Evolutionary conservation across 2,113 vertebrate species (phyloP).

Genomic region (Fulica atra): DNA sequence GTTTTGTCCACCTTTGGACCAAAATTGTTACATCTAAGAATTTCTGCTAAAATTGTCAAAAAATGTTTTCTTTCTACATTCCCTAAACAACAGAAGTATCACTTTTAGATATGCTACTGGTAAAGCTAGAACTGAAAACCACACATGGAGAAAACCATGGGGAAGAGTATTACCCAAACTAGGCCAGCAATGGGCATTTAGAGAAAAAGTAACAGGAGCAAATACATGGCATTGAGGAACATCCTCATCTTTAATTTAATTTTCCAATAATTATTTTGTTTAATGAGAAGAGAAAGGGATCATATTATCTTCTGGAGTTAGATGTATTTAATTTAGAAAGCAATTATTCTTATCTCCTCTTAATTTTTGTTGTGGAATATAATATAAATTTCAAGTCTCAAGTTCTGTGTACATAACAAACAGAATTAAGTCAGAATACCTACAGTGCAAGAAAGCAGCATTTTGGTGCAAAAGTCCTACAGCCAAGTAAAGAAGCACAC

Average conservation of each 20-base stretch:
- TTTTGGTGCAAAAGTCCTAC: background rate
- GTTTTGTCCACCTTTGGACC: background rate
- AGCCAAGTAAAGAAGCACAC: background rate
- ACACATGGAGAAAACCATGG: background rate
- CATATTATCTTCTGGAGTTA: background rate
- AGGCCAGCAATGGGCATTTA: background rate
- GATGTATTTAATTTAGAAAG: background rate
- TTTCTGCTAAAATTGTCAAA: background rate
- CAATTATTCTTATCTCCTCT: background rate
- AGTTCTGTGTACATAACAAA: background rate
- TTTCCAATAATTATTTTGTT: background rate
- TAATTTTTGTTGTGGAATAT: background rate
- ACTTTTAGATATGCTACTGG: background rate
- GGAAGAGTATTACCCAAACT: background rate
- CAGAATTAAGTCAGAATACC: background rate
- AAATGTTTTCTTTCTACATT: background rate
- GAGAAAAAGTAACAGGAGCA: background rate
- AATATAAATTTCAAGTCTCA: background rate
- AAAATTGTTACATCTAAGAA: background rate
- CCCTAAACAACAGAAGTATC: background rate
- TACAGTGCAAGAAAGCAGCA: background rate
- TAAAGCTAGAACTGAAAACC: background rate
- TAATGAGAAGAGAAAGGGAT: background rate
- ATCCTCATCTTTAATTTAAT: background rate
- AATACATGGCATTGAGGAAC: background rate